Evolutionary conservation across 2,888 invertebrate species (phyloP).

Genomic region (Erpobdella octoculata): DNA sequence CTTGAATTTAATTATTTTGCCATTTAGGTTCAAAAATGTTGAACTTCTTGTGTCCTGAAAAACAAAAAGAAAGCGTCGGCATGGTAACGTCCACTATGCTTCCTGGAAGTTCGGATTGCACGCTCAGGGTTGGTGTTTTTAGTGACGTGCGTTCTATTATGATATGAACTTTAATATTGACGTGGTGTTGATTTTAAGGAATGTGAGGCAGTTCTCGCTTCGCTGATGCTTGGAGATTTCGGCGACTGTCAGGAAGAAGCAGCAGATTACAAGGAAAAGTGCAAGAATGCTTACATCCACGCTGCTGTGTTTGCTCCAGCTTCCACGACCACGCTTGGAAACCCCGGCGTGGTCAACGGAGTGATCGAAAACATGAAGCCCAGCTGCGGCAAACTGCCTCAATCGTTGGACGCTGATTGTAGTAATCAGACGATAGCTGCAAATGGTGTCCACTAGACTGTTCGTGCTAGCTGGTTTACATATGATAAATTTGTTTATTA

Average conservation of each 20-base stretch:
- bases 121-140: neutral
- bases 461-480: too few relatives aligned
- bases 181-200: neutral
- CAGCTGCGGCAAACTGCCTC: neutral
- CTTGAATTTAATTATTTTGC: neutral
- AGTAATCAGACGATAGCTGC: neutral
- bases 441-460: neutral
- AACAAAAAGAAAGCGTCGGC: slow-evolving; percentile 6
- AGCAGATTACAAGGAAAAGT: slow-evolving; percentile 65
- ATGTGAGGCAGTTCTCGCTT: slow-evolving; percentile 59
- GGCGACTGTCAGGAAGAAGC: slow-evolving; percentile 62
- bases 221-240: slow-evolving; percentile 71
- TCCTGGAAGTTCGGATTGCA: slow-evolving; percentile 6
- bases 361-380: neutral
- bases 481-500: too few relatives aligned
- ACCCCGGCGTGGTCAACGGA: neutral
- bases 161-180: neutral
- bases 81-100: neutral
- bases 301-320: slow-evolving; percentile 56
- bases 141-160: neutral
- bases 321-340: too few relatives aligned
- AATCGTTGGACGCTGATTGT: too few relatives aligned
- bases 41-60: slow-evolving; percentile 1
- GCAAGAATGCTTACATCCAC: slow-evolving; percentile 69
- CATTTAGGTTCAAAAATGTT: slow-evolving; percentile 16